These are phyloP conservation scores for Aleadryas rufinucha DNA, from an alignment of 2,113 vertebrate species.

Conservation along the genomic window DNA sequence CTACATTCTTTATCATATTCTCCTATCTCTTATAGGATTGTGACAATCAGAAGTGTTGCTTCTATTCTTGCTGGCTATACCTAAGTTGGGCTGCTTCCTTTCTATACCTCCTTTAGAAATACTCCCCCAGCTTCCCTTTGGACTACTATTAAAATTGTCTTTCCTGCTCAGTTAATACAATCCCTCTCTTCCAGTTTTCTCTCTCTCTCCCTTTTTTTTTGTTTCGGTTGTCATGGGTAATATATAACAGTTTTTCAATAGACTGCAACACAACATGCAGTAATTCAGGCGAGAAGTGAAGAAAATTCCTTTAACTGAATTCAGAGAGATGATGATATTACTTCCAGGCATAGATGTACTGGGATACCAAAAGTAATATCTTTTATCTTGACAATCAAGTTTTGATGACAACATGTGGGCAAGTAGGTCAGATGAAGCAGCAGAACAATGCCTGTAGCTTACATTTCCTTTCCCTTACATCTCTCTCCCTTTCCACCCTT, in stretches of 20 bases:
- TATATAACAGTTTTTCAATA: not conserved
- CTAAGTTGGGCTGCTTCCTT: not conserved
- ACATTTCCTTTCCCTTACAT: not conserved
- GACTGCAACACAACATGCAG: not conserved
- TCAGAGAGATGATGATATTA: not conserved
- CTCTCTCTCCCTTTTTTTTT: no score
- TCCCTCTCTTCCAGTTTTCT: not conserved
- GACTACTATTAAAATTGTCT: not conserved
- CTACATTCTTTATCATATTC: not conserved
- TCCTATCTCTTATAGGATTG: not conserved
- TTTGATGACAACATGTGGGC: not conserved
- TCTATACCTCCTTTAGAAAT: not conserved
- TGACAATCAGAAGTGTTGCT: not conserved
- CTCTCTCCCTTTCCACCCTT: not conserved
- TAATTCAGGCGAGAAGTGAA: not conserved
- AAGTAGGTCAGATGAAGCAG: not conserved
- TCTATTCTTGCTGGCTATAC: not conserved
- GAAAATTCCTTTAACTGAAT: conserved; percentile 8
- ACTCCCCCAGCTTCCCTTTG: not conserved
- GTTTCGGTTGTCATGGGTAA: not conserved
- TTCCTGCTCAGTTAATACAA: not conserved
- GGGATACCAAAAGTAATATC: not conserved
- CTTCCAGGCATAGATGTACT: not conserved
- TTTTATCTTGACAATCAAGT: conserved; percentile 1
- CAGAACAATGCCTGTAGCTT: not conserved